phyloP scores from a whole-genome alignment of 2,797 vertebrate species.

The Pantherophis alleghaniensis region DNA sequence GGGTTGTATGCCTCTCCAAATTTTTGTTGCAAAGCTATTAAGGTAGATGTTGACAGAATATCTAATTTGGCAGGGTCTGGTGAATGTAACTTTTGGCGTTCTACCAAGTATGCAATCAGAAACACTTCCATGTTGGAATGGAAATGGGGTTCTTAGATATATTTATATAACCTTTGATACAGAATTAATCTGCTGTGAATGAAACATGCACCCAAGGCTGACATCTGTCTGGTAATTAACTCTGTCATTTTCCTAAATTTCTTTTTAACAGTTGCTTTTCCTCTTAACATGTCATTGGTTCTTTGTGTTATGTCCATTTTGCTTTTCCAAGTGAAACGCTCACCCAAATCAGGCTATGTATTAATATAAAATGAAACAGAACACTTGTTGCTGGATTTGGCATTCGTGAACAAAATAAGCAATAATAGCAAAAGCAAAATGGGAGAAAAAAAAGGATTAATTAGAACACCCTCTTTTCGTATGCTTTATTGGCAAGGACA shows the following conservation, averaged over 20 bases:
- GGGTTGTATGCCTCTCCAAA: background rate
- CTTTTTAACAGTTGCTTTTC: background rate
- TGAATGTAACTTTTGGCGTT: conserved; percentile 3
- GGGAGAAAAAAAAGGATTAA: background rate
- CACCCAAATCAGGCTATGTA: background rate
- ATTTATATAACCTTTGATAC: background rate
- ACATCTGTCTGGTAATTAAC: conserved; percentile 8
- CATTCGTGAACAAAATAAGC: background rate
- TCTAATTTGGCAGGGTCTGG: background rate
- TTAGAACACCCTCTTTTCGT: background rate
- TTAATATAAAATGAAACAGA: background rate
- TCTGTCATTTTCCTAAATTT: background rate
- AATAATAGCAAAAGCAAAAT: background rate
- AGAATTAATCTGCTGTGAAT: conserved; percentile 1
- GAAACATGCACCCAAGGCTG: background rate
- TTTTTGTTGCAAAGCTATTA: background rate
- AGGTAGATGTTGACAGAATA: conserved; percentile 4
- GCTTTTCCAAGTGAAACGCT: background rate
- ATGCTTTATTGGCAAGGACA: background rate
- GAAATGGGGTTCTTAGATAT: background rate
- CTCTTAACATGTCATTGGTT: background rate
- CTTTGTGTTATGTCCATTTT: background rate
- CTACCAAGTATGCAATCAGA: background rate
- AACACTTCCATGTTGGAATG: conserved; percentile 32
- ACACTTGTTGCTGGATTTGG: background rate